Evolutionary conservation across 2,888 invertebrate species (phyloP).

Genomic region (Tenthredo livida): DNA sequence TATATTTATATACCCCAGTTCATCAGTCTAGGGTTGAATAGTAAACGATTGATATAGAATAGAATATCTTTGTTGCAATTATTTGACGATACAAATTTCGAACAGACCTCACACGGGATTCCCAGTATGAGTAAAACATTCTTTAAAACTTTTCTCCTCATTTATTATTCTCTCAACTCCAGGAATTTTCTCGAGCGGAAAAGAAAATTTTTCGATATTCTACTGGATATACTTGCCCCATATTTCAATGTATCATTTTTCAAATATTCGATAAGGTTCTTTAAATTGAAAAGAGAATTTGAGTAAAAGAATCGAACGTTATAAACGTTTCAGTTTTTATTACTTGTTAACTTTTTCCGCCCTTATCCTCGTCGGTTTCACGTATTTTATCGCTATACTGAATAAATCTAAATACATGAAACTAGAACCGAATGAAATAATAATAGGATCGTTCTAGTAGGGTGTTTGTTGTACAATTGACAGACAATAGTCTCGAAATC

Average conservation of each 20-base stretch:
- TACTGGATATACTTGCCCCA: neutral
- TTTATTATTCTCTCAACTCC: slow-evolving; percentile 19
- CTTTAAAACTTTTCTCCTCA: slow-evolving; percentile 5
- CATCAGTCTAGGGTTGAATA: neutral
- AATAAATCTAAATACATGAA: slow-evolving; percentile 15
- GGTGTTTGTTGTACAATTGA: slow-evolving; percentile 48
- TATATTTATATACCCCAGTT: too few species aligned
- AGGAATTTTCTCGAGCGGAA: neutral
- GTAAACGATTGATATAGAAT: neutral
- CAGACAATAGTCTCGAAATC: slow-evolving; percentile 59
- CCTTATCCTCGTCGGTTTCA: neutral
- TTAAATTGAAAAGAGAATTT: neutral
- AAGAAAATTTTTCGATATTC: slow-evolving; percentile 19
- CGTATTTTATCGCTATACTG: neutral
- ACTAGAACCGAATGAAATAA: slow-evolving; percentile 38
- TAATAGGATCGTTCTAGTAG: slow-evolving; percentile 50
- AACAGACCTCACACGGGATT: neutral
- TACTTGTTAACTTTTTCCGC: neutral
- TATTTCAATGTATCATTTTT: neutral
- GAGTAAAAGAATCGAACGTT: neutral
- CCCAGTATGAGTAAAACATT: neutral
- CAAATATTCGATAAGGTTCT: neutral
- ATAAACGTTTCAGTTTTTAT: neutral
- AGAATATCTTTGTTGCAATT: neutral
- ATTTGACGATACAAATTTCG: neutral